Evolutionary conservation across 2,113 vertebrate species (phyloP).

Genomic region (Geococcyx californianus): DNA sequence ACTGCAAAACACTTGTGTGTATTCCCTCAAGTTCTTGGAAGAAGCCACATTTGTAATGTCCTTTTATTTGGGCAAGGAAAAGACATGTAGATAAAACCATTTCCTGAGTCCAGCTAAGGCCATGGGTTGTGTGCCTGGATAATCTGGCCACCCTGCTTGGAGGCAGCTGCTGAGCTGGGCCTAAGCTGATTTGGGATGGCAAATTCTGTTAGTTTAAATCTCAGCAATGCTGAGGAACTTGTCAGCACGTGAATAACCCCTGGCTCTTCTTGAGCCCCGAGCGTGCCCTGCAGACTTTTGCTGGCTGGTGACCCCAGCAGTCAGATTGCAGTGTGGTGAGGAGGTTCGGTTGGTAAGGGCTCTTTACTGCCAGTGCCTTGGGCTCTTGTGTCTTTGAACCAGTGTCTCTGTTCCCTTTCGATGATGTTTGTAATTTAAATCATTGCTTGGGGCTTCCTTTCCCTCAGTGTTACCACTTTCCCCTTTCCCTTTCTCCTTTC

Average conservation of each 20-base stretch:
- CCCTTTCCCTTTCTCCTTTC: not conserved
- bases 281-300: not conserved
- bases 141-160: slow-evolving; percentile 32
- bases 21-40: not conserved
- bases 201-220: slow-evolving; percentile 62
- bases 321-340: not conserved
- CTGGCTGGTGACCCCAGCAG: not conserved
- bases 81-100: not conserved
- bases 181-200: slow-evolving; percentile 55
- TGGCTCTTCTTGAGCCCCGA: not conserved
- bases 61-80: not conserved
- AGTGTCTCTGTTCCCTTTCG: not conserved
- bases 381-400: not conserved
- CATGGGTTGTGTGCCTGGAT: not conserved
- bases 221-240: not conserved
- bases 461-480: not conserved
- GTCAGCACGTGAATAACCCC: not conserved
- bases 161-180: slow-evolving; percentile 45
- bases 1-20: too few species aligned
- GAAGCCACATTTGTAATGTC: not conserved
- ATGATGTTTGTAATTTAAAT: not conserved
- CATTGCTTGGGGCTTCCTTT: not conserved
- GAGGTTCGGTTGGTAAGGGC: not conserved
- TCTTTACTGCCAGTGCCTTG: not conserved
- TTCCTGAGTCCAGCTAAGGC: not conserved